A percentile compares a stretch with the other conserved stretches of the same genome.
Evolutionary conservation across 1,140 invertebrate species (phyloP).

Genomic region (Dendroctonus valens): DNA sequence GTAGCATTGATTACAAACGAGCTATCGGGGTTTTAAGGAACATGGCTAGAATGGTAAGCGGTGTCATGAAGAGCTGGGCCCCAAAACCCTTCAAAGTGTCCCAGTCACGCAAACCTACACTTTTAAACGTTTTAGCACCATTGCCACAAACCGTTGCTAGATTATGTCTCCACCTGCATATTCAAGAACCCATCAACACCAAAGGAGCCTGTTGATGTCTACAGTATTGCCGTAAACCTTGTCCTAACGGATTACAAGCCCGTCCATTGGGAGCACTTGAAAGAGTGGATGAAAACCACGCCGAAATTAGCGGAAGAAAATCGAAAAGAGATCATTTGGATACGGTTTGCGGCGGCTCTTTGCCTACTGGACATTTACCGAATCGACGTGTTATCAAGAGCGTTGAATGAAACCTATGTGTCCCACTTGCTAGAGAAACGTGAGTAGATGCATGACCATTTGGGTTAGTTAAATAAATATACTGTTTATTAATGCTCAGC

Average conservation of each 20-base stretch:
- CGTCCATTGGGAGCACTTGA: constrained; percentile 54
- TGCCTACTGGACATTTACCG: constrained; percentile 57
- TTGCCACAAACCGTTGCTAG: constrained; percentile 55
- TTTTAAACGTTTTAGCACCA: constrained; percentile 50
- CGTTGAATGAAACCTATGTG: constrained; percentile 54
- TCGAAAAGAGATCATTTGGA: constrained; percentile 50
- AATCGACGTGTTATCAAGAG: constrained; percentile 52
- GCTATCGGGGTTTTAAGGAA: constrained; percentile 53
- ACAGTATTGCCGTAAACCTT: constrained; percentile 54
- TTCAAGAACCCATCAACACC: constrained; percentile 44
- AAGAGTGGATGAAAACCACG: constrained; percentile 49
- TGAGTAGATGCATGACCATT: constrained; percentile 4
- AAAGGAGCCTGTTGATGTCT: constrained; percentile 46
- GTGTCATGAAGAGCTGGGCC: too few relatives aligned
- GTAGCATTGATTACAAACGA: constrained; percentile 54
- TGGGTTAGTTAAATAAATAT: constrained; percentile 17
- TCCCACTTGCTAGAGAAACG: constrained; percentile 47
- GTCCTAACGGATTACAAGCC: constrained; percentile 61
- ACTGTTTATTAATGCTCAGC: constrained; percentile 3
- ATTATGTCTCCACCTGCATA: constrained; percentile 56
- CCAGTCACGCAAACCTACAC: too few relatives aligned
- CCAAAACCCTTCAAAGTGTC: too few relatives aligned
- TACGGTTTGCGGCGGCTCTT: constrained; percentile 54
- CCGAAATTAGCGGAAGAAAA: constrained; percentile 44
- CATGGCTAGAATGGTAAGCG: constrained; percentile 55